phyloP scores from a whole-genome alignment of 2,888 invertebrate genomes.

The Drosophila quasianomalipes region DNA sequence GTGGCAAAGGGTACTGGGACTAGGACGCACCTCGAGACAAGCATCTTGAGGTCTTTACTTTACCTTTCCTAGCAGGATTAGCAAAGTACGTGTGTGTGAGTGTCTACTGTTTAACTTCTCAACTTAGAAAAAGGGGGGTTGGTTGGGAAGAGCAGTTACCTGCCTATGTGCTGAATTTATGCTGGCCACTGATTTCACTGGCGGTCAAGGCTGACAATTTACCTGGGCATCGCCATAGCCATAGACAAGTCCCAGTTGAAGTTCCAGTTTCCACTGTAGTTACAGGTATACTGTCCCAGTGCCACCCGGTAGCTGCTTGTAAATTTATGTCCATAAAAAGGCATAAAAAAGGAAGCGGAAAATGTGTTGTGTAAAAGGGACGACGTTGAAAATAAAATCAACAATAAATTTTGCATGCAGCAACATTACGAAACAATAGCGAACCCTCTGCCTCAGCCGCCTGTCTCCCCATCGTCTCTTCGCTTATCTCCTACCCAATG shows the following conservation, averaged over 20 bases:
- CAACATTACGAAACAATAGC: slow-evolving; percentile 80
- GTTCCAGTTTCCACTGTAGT: slow-evolving; percentile 6
- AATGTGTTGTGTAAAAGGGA: slow-evolving; percentile 79
- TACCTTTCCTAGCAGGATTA: slow-evolving; percentile 49
- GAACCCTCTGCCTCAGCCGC: slow-evolving; percentile 4
- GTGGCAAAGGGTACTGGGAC: slow-evolving; percentile 10
- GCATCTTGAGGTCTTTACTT: slow-evolving; percentile 71
- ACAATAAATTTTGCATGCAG: slow-evolving; percentile 79
- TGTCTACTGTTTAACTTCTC: slow-evolving; percentile 31
- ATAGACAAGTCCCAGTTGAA: slow-evolving; percentile 12
- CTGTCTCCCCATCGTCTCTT: neutral
- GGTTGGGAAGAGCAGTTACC: slow-evolving; percentile 28
- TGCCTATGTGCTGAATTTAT: slow-evolving; percentile 48
- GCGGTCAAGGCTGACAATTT: slow-evolving; percentile 74
- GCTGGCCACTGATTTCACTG: slow-evolving; percentile 64
- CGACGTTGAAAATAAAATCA: slow-evolving; percentile 80
- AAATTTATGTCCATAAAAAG: slow-evolving; percentile 80
- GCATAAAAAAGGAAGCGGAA: slow-evolving; percentile 77
- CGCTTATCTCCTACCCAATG: slow-evolving; percentile 11
- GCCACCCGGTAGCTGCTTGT: slow-evolving; percentile 65
- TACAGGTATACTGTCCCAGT: slow-evolving; percentile 23
- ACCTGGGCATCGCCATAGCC: slow-evolving; percentile 46
- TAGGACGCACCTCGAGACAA: slow-evolving; percentile 59
- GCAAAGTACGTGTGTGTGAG: slow-evolving; percentile 25
- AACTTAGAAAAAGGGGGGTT: slow-evolving; percentile 20